Percentiles rank a stretch among this genome's conserved stretches.
These are phyloP conservation scores for Lasioglossum leucozonium DNA, from an alignment of 2,888 invertebrate genomes.

Conservation along the genomic window DNA sequence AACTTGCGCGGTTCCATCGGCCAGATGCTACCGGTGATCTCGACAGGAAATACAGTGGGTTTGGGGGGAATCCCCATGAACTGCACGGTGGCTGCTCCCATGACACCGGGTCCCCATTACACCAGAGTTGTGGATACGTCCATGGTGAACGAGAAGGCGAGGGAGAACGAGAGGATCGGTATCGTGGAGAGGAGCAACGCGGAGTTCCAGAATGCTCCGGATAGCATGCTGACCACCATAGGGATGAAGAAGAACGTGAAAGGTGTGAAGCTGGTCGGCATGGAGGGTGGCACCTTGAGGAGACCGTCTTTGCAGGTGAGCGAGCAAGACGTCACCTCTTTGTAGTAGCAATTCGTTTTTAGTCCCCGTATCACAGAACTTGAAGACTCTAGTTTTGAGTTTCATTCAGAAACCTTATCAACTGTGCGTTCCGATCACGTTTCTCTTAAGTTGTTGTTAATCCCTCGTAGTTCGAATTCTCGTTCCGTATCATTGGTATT, in stretches of 20 bases:
- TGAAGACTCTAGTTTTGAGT: background rate
- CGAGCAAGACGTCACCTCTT: conserved; percentile 42
- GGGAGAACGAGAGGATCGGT: conserved; percentile 58
- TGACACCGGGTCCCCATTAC: conserved; percentile 56
- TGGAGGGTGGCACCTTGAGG: conserved; percentile 82
- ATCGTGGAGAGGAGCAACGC: conserved; percentile 77
- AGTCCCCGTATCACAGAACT: background rate
- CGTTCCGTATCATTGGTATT: background rate
- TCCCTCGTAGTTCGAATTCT: background rate
- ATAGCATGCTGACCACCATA: conserved; percentile 61
- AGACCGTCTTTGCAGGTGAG: conserved; percentile 82
- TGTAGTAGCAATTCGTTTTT: conserved; percentile 31
- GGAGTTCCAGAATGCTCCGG: conserved; percentile 74
- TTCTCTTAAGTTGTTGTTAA: background rate
- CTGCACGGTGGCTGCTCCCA: conserved; percentile 25
- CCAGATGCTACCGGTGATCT: conserved; percentile 59
- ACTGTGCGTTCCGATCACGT: background rate
- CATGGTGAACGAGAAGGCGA: conserved; percentile 48
- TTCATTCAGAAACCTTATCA: background rate
- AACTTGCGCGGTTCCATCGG: conserved; percentile 74
- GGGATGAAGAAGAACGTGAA: conserved; percentile 81
- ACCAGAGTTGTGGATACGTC: conserved; percentile 53
- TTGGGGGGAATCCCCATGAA: conserved; percentile 21
- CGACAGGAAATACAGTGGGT: conserved; percentile 17
- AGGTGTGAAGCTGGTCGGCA: conserved; percentile 82